Percentiles rank a stretch among this genome's conserved stretches.
Evolutionary conservation across 2,888 invertebrate genomes (phyloP).

Genomic region (Melitaea athalia): DNA sequence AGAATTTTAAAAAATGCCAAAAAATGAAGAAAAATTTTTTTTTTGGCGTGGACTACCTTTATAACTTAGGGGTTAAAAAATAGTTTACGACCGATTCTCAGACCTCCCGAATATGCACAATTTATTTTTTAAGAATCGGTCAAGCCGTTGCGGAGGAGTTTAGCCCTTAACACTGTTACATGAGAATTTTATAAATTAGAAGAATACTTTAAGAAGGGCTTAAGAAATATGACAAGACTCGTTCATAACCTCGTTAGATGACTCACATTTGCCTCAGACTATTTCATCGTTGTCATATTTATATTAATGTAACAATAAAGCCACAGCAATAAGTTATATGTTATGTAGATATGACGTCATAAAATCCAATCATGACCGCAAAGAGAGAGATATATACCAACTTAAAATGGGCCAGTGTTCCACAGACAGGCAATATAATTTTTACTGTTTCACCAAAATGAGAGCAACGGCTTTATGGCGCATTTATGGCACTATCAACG

Average conservation of each 20-base stretch:
- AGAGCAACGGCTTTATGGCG: constrained; percentile 30
- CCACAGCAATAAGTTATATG: neutral
- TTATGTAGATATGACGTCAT: neutral
- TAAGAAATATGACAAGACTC: too few species aligned
- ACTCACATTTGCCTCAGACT: neutral
- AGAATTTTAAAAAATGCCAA: too few species aligned
- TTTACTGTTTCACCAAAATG: constrained; percentile 35
- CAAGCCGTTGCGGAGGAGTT: too few species aligned
- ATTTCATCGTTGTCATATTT: neutral
- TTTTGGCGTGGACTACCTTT: too few species aligned
- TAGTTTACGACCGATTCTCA: too few species aligned
- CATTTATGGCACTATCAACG: constrained; percentile 32
- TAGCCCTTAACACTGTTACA: too few species aligned
- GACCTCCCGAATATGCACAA: too few species aligned
- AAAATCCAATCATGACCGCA: neutral
- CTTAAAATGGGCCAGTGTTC: constrained; percentile 18
- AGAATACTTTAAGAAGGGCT: too few species aligned
- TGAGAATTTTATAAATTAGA: too few species aligned
- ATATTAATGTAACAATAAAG: constrained; percentile 1
- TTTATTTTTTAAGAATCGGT: too few species aligned
- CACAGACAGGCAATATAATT: constrained; percentile 27
- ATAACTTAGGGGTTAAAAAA: too few species aligned
- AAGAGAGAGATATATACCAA: constrained; percentile 6
- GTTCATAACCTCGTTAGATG: neutral
- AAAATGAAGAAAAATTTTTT: too few species aligned